Evolutionary conservation across 2,797 vertebrate species (phyloP), one percentile per base, ranked within the genome.

Genomic region (Carapus acus): DNA sequence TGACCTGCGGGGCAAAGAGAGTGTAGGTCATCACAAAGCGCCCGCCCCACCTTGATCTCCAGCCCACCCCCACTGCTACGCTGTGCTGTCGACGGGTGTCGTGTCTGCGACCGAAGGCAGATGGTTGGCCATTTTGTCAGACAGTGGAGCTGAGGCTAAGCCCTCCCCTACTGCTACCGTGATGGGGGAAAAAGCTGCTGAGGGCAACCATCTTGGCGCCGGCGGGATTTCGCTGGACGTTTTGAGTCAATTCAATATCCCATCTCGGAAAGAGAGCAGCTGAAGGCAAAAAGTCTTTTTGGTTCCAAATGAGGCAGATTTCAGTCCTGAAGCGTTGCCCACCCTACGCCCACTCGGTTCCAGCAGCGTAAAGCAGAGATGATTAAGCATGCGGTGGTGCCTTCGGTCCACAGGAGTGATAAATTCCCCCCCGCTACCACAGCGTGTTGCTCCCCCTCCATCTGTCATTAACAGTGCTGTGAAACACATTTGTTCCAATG

Each of bases 341-440:
- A 52, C 40, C 58, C 31, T 58, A 44, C 67, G 55, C 54, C 59
- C 69, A 62, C 73, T 53, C n/a, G n/a, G 67, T 36, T 74, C 56
- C 68, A 71, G 68, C 72, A 65, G 65, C 56, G 69, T 65, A 80
- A 81, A 80, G 80, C 75, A 71, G 71, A 77, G 68, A 83, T 87
- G 82, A 87, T 88, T 79, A 83, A 83, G 68, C 33, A 17, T 69
- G 74, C 72, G 58, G 43, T 71, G 75, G 66, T 70, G 75, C 62
- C 71, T 71, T 57, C 62, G 77, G 75, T 75, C 71, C 68, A 56
- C 67, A 61, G 71, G 60, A 73, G 69, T 54, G 69, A 73, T 67
- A 36, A 54, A 69, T 56, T 63, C 73, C 77, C 72, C 60, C 24
- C 59, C 50, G 19, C 67, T 14, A 61, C 31, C 34, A 3, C 55